Conservation (phyloP, 2,113 vertebrate genomes). For the Nesogale talazaci region DNA sequence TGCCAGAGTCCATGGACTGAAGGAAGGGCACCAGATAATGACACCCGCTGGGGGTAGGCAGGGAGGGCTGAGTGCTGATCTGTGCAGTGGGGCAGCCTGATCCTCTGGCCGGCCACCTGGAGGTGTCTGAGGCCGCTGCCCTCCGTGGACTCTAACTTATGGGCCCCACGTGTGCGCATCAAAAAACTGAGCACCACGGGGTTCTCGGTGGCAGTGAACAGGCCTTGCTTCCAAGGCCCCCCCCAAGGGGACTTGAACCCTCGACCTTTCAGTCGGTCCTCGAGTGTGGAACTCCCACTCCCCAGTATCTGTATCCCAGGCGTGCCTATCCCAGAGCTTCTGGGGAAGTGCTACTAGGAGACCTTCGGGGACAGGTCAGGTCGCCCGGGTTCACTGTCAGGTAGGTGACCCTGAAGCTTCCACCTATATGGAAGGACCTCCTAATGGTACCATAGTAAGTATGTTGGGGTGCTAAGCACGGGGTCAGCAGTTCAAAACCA, state of each 20-base stretch:
- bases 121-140: neutral
- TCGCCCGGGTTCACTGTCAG: too few relatives aligned
- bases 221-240: neutral
- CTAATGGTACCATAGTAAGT: too few relatives aligned
- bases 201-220: neutral
- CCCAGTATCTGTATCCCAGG: neutral
- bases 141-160: too few relatives aligned
- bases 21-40: slow-evolving; percentile 45
- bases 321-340: neutral
- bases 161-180: too few relatives aligned
- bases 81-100: neutral
- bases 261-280: neutral
- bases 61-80: neutral
- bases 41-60: neutral
- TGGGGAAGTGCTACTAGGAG: neutral
- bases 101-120: neutral
- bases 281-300: neutral
- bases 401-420: too few relatives aligned
- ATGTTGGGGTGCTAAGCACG: too few relatives aligned
- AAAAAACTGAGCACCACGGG: neutral
- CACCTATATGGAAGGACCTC: too few relatives aligned
- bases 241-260: neutral
- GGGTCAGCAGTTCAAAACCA: too few relatives aligned
- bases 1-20: slow-evolving; percentile 67
- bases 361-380: neutral